Base-by-base conservation (phyloP, 2,797 vertebrate genomes). In the Lithobates pipiens region DNA sequence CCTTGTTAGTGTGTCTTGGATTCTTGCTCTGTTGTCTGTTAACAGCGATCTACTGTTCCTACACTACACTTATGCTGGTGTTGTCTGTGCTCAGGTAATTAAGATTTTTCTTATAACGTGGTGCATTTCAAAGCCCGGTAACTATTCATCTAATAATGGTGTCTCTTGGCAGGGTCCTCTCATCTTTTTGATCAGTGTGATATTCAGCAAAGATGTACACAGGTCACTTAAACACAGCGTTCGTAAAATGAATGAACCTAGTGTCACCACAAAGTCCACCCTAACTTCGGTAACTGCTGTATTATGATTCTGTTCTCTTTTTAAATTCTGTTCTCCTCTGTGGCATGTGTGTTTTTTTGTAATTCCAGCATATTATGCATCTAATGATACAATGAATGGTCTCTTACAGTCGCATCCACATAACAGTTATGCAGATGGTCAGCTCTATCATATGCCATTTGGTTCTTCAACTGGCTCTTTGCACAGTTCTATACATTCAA, bases 41-140 rank as follows among this genome's bases (percentile, higher is more conserved):
- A 99, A 99, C 95, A 98, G 96, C 0, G 97, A 99, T 88, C 92
- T 95, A 18, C 95, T 98, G 86, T 94, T 98, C 88, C 96, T 98
- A 91, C 98, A 99, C 93, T 97, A 99, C 92, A 94, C 98, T 91
- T 98, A 97, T 0, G 97, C 97, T 0, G 94, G 93, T 16, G 96
- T 96, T 93, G 97, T 96, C 92, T 98, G 97, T 85, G 85, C 97
- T 69, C 97, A 98, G 96, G 98, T 98, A 93, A 42, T 61, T 5
- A 16, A 23, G 2, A 9, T 8, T 23, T n/a, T 44, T 29, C 39
- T 27, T 78, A 0, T 69, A 46, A 29, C 7, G 23, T 15, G 4
- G 5, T 67, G 44, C 13, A 36, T 23, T 34, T 13, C 32, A 15
- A 50, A 27, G 5, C 6, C 32, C 10, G 2, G 32, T 32, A 32